Base-by-base conservation (phyloP, 2,888 invertebrate genomes). In the Apamea epomidion region DNA sequence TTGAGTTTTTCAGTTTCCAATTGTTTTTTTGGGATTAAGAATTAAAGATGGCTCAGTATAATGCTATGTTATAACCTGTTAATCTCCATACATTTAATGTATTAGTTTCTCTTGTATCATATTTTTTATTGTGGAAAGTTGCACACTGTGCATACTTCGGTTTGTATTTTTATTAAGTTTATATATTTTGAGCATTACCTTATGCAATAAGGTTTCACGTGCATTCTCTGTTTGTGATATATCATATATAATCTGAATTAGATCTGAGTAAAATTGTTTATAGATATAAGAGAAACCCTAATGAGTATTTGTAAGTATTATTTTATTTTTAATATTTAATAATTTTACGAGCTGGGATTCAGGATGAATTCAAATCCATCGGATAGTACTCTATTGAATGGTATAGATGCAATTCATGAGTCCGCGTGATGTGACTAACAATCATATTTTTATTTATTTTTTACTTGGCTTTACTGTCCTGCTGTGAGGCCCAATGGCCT, bases 271-370 rank as follows among this genome's bases (percentile, higher is more conserved):
- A 29, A 62, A 54, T 54, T 84, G 29, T 69, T 45, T 32, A 32
- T 51, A 68, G n/a, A 25, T 54, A 4, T 60, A 64, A 69, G 68
- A 51, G 25, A 69, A 62, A 45, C 37, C 7, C 37, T 7, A 0
- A 37, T 60, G 54, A 69, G 84, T 81, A 81, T 84, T 84, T 48
- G 4, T 37, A 62, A 79, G 84, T 81, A n/a, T 58, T 58, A 68
- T 60, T 80, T 42, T 32, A 62, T 54, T 18, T 25, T 21, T 21
- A 37, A 60, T 78, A 37, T 76, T 21, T 21, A 4, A 42, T n/a
- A 21, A 18, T 25, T 5, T 25, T 62, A 51, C 0, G 12, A 32
- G 18, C 21, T 32, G 32, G 45, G 16, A 12, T 64, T 60, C 14
- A 48, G 25, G 45, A n/a, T 32, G 8, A 12, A 45, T 42, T 32